Conservation (phyloP, 2,888 invertebrate genomes). For the Zootermopsis nevadensis region DNA sequence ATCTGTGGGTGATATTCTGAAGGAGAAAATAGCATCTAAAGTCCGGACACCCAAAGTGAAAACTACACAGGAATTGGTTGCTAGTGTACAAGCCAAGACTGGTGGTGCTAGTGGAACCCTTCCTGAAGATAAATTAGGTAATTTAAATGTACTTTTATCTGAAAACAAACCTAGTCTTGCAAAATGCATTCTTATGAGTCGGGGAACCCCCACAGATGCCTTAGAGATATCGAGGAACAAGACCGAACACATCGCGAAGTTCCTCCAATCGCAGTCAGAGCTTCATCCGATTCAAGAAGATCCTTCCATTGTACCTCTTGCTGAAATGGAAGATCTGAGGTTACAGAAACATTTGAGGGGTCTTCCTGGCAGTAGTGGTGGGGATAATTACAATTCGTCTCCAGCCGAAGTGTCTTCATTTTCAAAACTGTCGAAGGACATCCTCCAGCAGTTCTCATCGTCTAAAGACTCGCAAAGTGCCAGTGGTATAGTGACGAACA, state of each 20-base stretch:
- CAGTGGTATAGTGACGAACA: slow-evolving; percentile 1
- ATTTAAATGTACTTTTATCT: slow-evolving; percentile 54
- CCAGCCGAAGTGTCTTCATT: not conserved
- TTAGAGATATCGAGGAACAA: slow-evolving; percentile 60
- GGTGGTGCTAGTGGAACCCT: slow-evolving; percentile 60
- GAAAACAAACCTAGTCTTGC: slow-evolving; percentile 55
- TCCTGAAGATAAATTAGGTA: slow-evolving; percentile 21
- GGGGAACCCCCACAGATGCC: slow-evolving; percentile 48
- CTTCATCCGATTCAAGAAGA: slow-evolving; percentile 45
- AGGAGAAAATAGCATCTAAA: slow-evolving; percentile 70
- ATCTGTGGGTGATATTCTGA: slow-evolving; percentile 63
- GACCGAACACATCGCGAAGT: slow-evolving; percentile 62
- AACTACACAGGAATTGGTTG: slow-evolving; percentile 84
- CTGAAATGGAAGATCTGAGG: not conserved
- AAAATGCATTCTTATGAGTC: slow-evolving; percentile 53
- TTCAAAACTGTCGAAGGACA: slow-evolving; percentile 11
- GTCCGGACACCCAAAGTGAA: slow-evolving; percentile 73
- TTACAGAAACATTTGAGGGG: not conserved
- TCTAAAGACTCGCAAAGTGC: slow-evolving; percentile 34
- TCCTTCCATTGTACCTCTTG: slow-evolving; percentile 20
- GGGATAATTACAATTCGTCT: not conserved
- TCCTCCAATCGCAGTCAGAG: slow-evolving; percentile 57
- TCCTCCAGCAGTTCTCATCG: slow-evolving; percentile 18
- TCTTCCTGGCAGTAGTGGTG: not conserved
- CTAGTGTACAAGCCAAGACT: slow-evolving; percentile 72